Base-by-base conservation (phyloP, 2,797 vertebrate species). In the Danio tinwini region DNA sequence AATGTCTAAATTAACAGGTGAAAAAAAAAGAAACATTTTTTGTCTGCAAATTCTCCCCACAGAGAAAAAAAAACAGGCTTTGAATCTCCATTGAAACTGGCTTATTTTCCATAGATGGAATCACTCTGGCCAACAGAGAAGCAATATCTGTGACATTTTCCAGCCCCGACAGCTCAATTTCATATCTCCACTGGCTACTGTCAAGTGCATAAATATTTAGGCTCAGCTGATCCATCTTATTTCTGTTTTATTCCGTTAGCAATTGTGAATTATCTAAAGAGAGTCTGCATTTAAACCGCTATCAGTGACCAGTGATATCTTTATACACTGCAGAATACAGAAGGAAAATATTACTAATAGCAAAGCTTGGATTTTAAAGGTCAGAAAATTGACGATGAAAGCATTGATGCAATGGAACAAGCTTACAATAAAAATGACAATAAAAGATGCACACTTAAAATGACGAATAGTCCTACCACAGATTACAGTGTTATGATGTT, bases 81-180 rank as follows among this genome's bases (percentile, higher is more conserved):
- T 64, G 59, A 42, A 56, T 76, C 44, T 65, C 59, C 75, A 40
- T 72, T 53, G 81, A 70, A 81, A 72, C 61, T 52, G 44, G 17
- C 47, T 71, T 49, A 76, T 77, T 52, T 19, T 19, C 82, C 82
- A 77, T 87, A 85, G 58, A 86, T 80, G 62, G 74, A 53, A 14
- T 11, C 14, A 9, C 52, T 49, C 68, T 80, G 7, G 49, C 13
- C 5, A 52, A 61, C 77, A 44, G 39, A n/a, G 40, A 17, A 71
- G 37, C 11, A 42, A 47, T 74, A 82, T 87, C 83, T 83, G 39
- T 83, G 17, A 87, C 84, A 84, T 4, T 88, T 80, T 86, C 65
- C 86, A 85, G 71, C 44, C 29, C 50, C 76, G 58, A 68, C 56
- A 76, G 78, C 45, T 65, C 63, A 8, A 77, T 83, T 40, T 77